Conservation (phyloP, 2,113 vertebrate genomes). For the Cyanistes caeruleus region DNA sequence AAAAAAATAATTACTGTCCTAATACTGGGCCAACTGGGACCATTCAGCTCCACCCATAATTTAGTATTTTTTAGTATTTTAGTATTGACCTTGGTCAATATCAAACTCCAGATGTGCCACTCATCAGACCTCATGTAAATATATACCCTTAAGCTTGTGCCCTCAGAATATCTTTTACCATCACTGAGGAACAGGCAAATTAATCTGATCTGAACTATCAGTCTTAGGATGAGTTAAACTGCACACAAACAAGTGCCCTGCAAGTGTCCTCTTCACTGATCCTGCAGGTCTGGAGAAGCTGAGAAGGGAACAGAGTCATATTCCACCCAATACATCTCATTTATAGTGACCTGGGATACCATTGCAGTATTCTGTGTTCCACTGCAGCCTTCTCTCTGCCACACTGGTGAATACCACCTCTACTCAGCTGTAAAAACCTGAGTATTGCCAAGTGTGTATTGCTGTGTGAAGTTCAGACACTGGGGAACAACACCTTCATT, state of each 20-base stretch:
- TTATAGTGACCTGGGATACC: background rate
- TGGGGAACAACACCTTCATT: background rate
- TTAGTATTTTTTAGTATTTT: background rate
- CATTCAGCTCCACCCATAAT: background rate
- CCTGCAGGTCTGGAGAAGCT: background rate
- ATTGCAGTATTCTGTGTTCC: background rate
- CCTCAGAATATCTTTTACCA: background rate
- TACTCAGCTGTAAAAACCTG: background rate
- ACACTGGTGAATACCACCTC: background rate
- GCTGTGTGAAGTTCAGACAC: background rate
- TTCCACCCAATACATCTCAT: background rate
- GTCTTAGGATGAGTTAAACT: background rate
- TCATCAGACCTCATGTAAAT: background rate
- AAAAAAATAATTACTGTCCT: background rate
- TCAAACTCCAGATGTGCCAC: accelerated
- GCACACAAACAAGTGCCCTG: background rate
- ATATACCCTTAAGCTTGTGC: background rate
- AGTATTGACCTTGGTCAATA: background rate
- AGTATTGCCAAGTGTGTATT: background rate
- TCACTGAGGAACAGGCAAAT: background rate
- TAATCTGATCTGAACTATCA: background rate
- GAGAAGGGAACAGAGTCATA: background rate
- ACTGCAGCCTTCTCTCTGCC: background rate
- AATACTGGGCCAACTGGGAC: background rate
- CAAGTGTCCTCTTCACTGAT: background rate